Evolutionary conservation across 2,113 vertebrate species (phyloP).

Genomic region (Propithecus coquereli): DNA sequence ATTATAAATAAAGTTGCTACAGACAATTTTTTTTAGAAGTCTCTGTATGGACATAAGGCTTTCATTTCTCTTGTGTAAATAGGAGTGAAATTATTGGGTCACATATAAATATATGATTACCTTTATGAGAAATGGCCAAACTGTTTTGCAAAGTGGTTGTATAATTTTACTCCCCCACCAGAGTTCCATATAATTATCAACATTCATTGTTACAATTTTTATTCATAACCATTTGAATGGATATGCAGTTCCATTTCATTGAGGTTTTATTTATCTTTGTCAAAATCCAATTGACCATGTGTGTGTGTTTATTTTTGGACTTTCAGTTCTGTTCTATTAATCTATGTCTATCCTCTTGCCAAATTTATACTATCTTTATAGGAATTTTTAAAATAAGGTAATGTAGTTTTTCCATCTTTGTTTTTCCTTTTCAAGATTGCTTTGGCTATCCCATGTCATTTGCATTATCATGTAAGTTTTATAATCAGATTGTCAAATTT

Average conservation of each 20-base stretch:
- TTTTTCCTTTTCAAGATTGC: neutral
- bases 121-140: neutral
- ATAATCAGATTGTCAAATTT: neutral
- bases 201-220: neutral
- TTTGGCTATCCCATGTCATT: neutral
- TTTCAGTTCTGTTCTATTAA: neutral
- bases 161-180: neutral
- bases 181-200: neutral
- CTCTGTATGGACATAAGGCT: neutral
- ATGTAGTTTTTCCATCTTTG: neutral
- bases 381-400: neutral
- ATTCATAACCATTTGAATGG: neutral
- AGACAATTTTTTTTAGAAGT: neutral
- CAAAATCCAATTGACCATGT: neutral
- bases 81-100: neutral
- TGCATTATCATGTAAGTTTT: neutral
- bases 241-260: neutral
- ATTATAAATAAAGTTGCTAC: neutral
- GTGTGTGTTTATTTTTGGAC: neutral
- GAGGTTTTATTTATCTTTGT: neutral
- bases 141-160: neutral
- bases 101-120: neutral
- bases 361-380: neutral
- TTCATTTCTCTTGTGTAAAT: neutral
- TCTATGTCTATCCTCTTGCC: neutral